These are phyloP conservation scores for Epinephelus malabaricus DNA, from an alignment of 2,797 vertebrate genomes.

Conservation along the genomic window DNA sequence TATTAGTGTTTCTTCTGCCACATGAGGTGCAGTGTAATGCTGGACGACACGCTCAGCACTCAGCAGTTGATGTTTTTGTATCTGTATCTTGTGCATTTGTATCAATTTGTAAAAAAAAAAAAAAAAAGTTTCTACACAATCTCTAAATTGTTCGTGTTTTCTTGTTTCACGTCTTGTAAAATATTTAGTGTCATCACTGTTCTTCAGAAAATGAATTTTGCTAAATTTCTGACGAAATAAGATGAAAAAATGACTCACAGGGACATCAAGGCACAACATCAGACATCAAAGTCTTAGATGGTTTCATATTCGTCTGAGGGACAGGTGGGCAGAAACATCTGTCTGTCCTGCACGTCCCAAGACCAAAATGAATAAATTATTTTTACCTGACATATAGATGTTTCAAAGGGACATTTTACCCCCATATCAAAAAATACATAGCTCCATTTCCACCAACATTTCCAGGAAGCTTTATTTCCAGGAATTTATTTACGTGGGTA, in stretches of 20 bases:
- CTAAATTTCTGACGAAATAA: conserved; percentile 12
- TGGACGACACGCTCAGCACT: conserved; percentile 31
- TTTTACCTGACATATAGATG: no score
- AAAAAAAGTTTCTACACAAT: conserved; percentile 58
- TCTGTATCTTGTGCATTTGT: conserved; percentile 74
- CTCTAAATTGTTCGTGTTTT: conserved; percentile 38
- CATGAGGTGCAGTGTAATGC: conserved; percentile 55
- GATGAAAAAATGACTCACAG: conserved; percentile 1
- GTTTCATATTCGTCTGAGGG: conserved; percentile 9
- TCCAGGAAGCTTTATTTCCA: no score
- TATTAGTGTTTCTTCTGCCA: conserved; percentile 69
- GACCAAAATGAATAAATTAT: conserved; percentile 18
- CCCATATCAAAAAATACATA: no score
- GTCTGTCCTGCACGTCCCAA: conserved; percentile 11
- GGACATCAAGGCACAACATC: neutral
- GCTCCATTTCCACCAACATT: no score
- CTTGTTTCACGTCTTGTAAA: conserved; percentile 3
- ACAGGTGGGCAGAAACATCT: neutral
- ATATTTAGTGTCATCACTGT: conserved; percentile 13
- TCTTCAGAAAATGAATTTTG: conserved; percentile 21
- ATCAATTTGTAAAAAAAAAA: conserved; percentile 76
- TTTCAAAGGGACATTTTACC: neutral
- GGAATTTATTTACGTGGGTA: no score
- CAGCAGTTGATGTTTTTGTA: conserved; percentile 63
- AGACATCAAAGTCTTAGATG: neutral